Base-by-base conservation (phyloP, 1,140 invertebrate species). In the Drosophila persimilis region DNA sequence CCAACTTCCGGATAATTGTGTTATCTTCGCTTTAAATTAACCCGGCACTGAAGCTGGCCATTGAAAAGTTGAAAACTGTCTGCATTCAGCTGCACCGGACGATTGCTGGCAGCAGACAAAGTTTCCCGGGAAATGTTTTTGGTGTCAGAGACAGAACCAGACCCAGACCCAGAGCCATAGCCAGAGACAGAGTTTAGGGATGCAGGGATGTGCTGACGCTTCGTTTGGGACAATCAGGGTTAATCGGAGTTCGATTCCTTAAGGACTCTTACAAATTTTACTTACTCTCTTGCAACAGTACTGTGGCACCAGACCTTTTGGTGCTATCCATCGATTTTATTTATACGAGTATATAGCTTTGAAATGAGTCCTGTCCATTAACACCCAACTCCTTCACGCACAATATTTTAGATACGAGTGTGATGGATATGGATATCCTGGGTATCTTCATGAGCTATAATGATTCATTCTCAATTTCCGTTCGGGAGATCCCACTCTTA, bases 61-160 rank as follows among this genome's bases (percentile, higher is more conserved):
- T 52, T 65, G 63, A 45, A 66, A 52, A 65, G 63, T 66, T 52
- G 61, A 24, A 7, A 66, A 66, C 60, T 66, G 63, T 65, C 64
- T 65, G 63, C 63, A 52, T 45, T 66, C 63, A 53, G 63, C 60
- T 65, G 45, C 63, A 65, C 45, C 63, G 44, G 63, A 39, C 64
- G 63, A 65, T 65, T 66, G 60, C 60, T 61, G 44, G 6, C 26
- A 48, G 56, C 45, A 11, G 63, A 44, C 63, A 20, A 66, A 66
- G 60, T 66, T 66, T 64, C 4, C n/a, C 15, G 29, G 22, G 8
- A 20, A 26, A n/a, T 20, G 35, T 31, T 1, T 4, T 15, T 43
- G 31, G 0, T 15, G 20, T n/a, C 57, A 17, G 20, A 20, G 20
- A 0, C 47, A 45, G 43, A 65, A 0, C 17, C 17, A 17, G 17